These are phyloP conservation scores for Alviniconcha marisindica DNA, from an alignment of 1,140 invertebrate genomes.

Conservation along the genomic window DNA sequence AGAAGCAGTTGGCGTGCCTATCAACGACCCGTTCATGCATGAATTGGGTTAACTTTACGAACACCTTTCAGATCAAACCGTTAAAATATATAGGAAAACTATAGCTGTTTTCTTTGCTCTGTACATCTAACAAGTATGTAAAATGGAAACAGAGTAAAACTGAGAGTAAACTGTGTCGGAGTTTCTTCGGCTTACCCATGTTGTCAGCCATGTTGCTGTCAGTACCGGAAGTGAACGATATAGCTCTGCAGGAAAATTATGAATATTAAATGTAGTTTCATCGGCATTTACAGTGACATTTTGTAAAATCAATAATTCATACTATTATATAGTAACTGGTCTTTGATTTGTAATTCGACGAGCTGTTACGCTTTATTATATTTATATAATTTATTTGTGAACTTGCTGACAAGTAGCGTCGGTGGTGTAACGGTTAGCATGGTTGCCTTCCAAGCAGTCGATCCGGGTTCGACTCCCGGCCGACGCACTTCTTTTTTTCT, in stretches of 20 bases:
- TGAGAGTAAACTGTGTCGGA: neutral
- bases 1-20: slow-evolving; percentile 4
- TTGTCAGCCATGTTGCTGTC: slow-evolving; percentile 7
- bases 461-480: slow-evolving; percentile 93
- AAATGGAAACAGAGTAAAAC: too few relatives aligned
- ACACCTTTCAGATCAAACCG: neutral
- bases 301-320: neutral
- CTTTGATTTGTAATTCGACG: too few relatives aligned
- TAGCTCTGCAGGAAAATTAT: too few relatives aligned
- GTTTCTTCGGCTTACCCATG: neutral
- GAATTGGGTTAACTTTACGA: neutral
- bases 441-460: slow-evolving; percentile 96
- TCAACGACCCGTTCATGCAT: neutral
- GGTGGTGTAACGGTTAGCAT: slow-evolving; percentile 86
- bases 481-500: neutral
- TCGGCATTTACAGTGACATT: neutral
- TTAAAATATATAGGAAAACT: neutral
- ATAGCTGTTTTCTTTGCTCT: too few relatives aligned
- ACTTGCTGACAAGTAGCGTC: neutral
- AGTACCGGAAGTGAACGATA: neutral
- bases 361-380: neutral
- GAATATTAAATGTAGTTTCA: neutral
- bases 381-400: neutral
- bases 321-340: too few relatives aligned
- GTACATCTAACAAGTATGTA: too few relatives aligned